Evolutionary conservation across 2,797 vertebrate genomes (phyloP), one percentile per base, ranked within the genome.

Genomic region (Poecilia velifera): DNA sequence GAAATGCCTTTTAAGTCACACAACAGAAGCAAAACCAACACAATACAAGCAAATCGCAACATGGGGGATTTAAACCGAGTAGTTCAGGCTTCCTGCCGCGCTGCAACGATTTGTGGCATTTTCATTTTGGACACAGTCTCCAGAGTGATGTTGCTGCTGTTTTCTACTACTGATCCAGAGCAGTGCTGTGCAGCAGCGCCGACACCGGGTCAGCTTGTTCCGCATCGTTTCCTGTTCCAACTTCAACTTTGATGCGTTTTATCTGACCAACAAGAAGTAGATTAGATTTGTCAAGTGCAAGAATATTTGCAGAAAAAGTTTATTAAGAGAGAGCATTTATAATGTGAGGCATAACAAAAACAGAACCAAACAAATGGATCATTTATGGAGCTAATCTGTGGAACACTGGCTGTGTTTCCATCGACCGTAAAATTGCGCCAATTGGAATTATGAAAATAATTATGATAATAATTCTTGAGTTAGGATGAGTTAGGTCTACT

Each of bases 1-100:
- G 82, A 80, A 68, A 85, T 62, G 49, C 53, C 57, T 31, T 86
- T 84, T 88, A 78, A 80, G 59, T 84, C 83, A 72, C 41, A 84
- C 76, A 49, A 84, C 82, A 76, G 13, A 83, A 72, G 49, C 55
- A 76, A 82, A 84, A 66, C 3, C 0, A 84, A 85, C 75, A 85
- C 41, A 62, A 9, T 43, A 41, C 55, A n/a, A 8, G 31, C 25
- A 31, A 82, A 80, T 73, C 51, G 46, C 36, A 74, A 75, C 72
- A 74, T 4, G 22, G 3, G 3, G 10, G 43, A 39, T 64, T 16
- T n/a, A 39, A n/a, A 46, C 39, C 16, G 34, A 71, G 28, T n/a
- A 2, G 6, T 31, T 80, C 2, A 57, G 18, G 4, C 12, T 74
- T 47, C 10, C 25, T 12, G 14, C 41, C 12, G 3, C 3, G 43